These are phyloP conservation scores for Tricholaema leucomelas DNA, from an alignment of 2,113 vertebrate species.

Conservation along the genomic window DNA sequence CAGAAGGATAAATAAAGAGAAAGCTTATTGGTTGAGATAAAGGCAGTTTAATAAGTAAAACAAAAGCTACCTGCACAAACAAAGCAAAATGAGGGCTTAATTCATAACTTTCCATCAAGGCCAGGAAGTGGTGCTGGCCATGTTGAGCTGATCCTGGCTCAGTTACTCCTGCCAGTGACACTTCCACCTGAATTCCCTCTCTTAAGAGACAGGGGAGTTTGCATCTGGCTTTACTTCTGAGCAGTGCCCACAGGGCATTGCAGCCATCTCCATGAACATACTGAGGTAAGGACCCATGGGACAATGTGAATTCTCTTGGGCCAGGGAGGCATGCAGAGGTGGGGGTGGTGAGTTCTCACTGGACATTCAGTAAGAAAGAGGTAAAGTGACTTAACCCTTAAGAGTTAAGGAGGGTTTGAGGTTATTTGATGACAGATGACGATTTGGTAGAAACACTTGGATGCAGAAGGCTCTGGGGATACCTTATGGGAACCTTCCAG, in stretches of 20 bases:
- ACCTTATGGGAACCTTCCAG: too few relatives aligned
- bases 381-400: not conserved
- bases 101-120: not conserved
- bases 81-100: not conserved
- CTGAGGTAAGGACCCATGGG: slow-evolving; percentile 81
- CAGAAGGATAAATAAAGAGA: not conserved
- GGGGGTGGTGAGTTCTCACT: accelerated
- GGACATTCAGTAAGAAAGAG: not conserved
- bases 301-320: not conserved
- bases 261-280: slow-evolving; percentile 97
- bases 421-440: not conserved
- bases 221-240: slow-evolving; percentile 97
- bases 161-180: slow-evolving; percentile 98
- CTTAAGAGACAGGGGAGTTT: slow-evolving; percentile 95
- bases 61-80: not conserved
- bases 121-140: slow-evolving; percentile 85
- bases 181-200: slow-evolving; percentile 94
- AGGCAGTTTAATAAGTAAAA: not conserved
- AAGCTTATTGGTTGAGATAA: not conserved
- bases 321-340: not conserved
- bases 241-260: slow-evolving; percentile 96
- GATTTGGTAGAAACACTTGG: not conserved
- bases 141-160: slow-evolving; percentile 98
- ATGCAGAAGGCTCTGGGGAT: not conserved
- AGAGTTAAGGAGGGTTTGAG: not conserved